Evolutionary conservation across 2,113 vertebrate species (phyloP).

Genomic region (Vulpes vulpes): DNA sequence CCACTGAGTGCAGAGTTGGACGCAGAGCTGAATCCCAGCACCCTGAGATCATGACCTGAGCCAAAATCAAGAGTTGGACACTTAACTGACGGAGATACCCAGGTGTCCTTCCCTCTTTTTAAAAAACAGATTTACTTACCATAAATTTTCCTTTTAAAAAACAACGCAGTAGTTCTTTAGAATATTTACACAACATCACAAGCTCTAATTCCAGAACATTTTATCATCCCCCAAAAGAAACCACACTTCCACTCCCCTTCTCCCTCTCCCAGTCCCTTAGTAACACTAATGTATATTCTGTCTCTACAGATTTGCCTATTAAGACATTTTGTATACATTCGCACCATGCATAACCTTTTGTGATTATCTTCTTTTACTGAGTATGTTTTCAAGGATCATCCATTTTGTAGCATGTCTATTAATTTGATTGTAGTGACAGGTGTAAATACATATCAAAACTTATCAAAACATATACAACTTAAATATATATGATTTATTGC

Average conservation of each 20-base stretch:
- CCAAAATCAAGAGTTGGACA: not conserved
- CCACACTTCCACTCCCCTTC: not conserved
- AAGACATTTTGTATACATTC: not conserved
- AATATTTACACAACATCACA: constrained; percentile 7
- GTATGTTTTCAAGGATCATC: constrained; percentile 20
- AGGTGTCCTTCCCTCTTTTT: not conserved
- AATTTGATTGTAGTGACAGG: not conserved
- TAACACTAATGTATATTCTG: not conserved
- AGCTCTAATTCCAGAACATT: constrained; percentile 33
- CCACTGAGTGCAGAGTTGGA: not conserved
- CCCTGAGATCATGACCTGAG: not conserved
- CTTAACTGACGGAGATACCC: not conserved
- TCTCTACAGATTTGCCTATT: not conserved
- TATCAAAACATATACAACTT: constrained; percentile 3
- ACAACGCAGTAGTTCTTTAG: not conserved
- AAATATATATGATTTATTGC: not conserved
- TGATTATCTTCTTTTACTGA: constrained; percentile 42
- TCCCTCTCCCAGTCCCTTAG: not conserved
- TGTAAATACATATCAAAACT: not conserved
- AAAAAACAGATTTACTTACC: not conserved
- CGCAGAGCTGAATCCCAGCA: not conserved
- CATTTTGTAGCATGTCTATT: not conserved
- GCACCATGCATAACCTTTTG: not conserved
- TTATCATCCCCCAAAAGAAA: constrained; percentile 32
- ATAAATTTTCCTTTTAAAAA: constrained; percentile 28